These are phyloP conservation scores for Phyllostomus discolor DNA, from an alignment of 2,113 vertebrate species.

Conservation along the genomic window DNA sequence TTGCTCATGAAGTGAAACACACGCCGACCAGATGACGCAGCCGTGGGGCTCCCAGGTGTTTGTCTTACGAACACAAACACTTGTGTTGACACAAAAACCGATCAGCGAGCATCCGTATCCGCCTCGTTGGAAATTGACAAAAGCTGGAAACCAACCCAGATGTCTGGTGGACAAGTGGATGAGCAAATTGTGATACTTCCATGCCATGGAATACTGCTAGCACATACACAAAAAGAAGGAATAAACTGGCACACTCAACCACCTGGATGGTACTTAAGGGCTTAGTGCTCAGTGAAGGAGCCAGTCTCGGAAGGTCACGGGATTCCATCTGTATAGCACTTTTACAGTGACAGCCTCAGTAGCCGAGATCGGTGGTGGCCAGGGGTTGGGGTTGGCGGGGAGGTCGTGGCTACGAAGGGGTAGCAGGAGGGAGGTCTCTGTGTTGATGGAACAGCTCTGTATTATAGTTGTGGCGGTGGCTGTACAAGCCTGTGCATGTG, in stretches of 20 bases:
- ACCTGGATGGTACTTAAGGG: not conserved
- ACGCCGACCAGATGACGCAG: not conserved
- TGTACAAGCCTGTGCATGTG: not conserved
- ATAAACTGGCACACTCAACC: not conserved
- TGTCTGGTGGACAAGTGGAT: not conserved
- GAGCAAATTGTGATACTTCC: not conserved
- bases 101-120: not conserved
- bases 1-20: slow-evolving; percentile 18
- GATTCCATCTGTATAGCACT: not conserved
- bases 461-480: not conserved
- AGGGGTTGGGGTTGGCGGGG: not conserved
- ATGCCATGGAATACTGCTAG: not conserved
- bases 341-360: not conserved
- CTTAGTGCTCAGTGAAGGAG: not conserved
- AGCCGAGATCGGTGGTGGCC: not conserved
- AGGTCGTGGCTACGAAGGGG: not conserved
- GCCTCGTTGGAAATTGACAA: not conserved
- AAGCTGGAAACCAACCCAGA: not conserved
- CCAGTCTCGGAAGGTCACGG: not conserved
- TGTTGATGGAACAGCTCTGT: not conserved
- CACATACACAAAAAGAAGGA: too few relatives aligned
- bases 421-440: not conserved
- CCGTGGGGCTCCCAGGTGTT: not conserved
- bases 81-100: not conserved
- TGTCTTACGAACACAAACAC: slow-evolving; percentile 17